These are phyloP conservation scores for Serinus canaria DNA, from an alignment of 2,113 vertebrate species.

Conservation along the genomic window DNA sequence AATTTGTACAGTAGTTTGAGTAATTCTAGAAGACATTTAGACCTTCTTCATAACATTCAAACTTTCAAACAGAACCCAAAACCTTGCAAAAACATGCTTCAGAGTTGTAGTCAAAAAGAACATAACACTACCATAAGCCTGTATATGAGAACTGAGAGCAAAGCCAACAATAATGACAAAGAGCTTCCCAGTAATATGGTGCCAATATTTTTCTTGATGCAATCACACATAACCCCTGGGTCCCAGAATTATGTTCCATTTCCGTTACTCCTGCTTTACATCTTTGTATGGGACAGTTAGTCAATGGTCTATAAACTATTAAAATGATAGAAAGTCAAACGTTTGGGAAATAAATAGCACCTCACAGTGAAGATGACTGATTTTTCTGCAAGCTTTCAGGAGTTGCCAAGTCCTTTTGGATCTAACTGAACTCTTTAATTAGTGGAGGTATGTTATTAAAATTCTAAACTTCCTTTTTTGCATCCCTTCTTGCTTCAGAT, in stretches of 20 bases:
- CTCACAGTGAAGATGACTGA: neutral
- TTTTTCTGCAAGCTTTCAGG: neutral
- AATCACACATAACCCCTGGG: neutral
- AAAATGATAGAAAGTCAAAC: conserved; percentile 8
- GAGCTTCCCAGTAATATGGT: neutral
- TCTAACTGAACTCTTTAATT: neutral
- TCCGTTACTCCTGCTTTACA: conserved; percentile 26
- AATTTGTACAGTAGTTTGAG: neutral
- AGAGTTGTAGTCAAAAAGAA: neutral
- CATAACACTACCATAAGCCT: neutral
- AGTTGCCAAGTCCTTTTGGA: neutral
- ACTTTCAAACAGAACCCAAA: neutral
- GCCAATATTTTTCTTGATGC: conserved; percentile 33
- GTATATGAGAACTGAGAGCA: neutral
- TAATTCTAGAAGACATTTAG: neutral
- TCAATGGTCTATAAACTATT: conserved; percentile 44
- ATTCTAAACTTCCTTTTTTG: neutral
- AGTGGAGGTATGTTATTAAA: neutral
- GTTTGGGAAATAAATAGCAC: neutral
- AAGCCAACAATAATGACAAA: conserved; percentile 14
- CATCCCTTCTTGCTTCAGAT: neutral
- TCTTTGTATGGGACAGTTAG: conserved; percentile 47
- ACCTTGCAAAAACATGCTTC: neutral
- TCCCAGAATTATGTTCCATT: conserved; percentile 44
- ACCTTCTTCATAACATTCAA: neutral